Conservation (phyloP, 2,888 invertebrate species). For the Cylindroiulus punctatus region DNA sequence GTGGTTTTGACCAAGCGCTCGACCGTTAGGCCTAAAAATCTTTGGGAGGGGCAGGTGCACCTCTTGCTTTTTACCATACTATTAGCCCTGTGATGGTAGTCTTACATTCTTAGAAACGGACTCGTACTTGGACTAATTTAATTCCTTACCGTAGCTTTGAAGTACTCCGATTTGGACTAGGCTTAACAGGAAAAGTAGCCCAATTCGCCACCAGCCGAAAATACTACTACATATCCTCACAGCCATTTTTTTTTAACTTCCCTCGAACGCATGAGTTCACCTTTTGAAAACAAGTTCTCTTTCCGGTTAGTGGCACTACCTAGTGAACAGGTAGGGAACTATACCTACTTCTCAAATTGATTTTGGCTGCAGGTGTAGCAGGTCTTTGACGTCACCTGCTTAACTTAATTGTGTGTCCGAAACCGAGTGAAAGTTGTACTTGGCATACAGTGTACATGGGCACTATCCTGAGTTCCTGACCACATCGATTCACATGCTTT, state of each 20-base stretch:
- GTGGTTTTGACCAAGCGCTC: slow-evolving; percentile 25
- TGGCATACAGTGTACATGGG: too few relatives aligned
- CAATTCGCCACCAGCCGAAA: neutral
- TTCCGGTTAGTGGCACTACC: slow-evolving; percentile 18
- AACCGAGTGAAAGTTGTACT: too few relatives aligned
- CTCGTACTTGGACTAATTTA: neutral
- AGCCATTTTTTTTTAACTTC: slow-evolving; percentile 4
- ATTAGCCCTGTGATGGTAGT: neutral
- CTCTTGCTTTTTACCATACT: neutral
- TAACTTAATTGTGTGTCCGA: too few relatives aligned
- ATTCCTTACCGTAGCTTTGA: slow-evolving; percentile 7
- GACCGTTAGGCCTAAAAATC: neutral
- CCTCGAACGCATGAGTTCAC: neutral
- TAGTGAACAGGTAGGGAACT: neutral
- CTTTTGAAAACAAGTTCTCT: neutral
- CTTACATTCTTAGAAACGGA: neutral
- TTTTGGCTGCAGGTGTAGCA: neutral
- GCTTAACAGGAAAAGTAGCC: neutral
- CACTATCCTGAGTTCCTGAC: too few relatives aligned
- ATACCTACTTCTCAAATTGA: neutral
- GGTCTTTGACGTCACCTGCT: too few relatives aligned
- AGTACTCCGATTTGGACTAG: neutral
- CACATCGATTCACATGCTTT: too few relatives aligned
- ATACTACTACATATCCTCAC: slow-evolving; percentile 32
- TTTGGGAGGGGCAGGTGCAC: slow-evolving; percentile 25